phyloP scores from a whole-genome alignment of 2,113 vertebrate species.

The Pygoscelis antarcticus region DNA sequence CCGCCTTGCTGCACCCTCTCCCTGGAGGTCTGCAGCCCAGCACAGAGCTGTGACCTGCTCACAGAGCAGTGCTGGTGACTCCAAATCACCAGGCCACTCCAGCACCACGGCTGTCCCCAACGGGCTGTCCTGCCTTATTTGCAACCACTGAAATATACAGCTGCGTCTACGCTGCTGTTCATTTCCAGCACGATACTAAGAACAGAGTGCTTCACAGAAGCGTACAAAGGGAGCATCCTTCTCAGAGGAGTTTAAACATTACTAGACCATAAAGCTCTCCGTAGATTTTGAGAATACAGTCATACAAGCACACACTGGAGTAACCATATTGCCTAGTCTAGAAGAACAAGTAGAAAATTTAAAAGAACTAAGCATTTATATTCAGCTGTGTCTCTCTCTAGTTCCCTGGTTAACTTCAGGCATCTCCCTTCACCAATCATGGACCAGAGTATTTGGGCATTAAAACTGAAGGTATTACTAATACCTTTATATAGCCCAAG shows the following conservation, averaged over 20 bases:
- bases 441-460: background rate
- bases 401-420: background rate
- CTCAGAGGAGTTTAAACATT: background rate
- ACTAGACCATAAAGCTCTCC: background rate
- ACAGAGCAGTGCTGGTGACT: background rate
- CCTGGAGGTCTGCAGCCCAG: background rate
- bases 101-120: background rate
- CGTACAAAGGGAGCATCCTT: background rate
- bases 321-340: background rate
- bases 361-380: background rate
- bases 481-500: too few relatives aligned
- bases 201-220: background rate
- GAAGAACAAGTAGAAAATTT: background rate
- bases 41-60: background rate
- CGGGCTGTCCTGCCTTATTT: background rate
- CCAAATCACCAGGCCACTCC: background rate
- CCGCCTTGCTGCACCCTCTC: background rate
- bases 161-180: background rate
- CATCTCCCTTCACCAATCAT: background rate
- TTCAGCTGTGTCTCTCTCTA: background rate
- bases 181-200: background rate
- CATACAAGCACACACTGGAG: background rate
- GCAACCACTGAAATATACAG: background rate
- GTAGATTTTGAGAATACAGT: background rate
- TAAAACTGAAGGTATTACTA: background rate